Percentiles rank a stretch among this genome's conserved stretches.
phyloP scores from a whole-genome alignment of 1,140 invertebrate genomes.

The Rhopalosiphum maidis region DNA sequence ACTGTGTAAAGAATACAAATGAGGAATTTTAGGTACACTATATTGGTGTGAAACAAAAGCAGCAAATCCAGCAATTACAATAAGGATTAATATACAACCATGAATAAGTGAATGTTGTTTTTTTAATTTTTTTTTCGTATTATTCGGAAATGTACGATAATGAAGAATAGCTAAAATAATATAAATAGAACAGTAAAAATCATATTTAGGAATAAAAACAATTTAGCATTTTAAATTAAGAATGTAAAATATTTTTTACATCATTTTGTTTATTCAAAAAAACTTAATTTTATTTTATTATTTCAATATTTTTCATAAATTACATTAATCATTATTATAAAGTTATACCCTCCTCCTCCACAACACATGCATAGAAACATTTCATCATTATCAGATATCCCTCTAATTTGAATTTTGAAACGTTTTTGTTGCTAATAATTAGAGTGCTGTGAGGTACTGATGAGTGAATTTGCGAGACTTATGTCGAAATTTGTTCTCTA shows the following conservation, averaged over 20 bases:
- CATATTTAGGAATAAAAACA: neutral
- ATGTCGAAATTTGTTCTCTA: too few species aligned
- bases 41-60: slow-evolving; percentile 87
- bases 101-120: slow-evolving; percentile 71
- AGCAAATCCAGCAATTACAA: slow-evolving; percentile 74
- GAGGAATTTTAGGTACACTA: slow-evolving; percentile 69
- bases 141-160: slow-evolving; percentile 79
- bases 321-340: neutral
- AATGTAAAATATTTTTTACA: neutral
- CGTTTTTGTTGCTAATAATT: neutral
- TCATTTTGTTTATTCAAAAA: neutral
- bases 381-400: neutral
- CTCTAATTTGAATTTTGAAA: neutral
- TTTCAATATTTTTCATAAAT: neutral
- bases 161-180: slow-evolving; percentile 76
- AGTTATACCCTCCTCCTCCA: too few species aligned
- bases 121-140: slow-evolving; percentile 79
- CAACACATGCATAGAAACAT: neutral
- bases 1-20: slow-evolving; percentile 84
- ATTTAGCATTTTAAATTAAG: neutral
- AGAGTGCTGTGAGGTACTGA: neutral
- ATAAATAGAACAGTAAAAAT: neutral
- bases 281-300: neutral
- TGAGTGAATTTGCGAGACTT: neutral
- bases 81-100: slow-evolving; percentile 57